phyloP scores from a whole-genome alignment of 2,888 invertebrate species.

The Neuroscelio doddi region DNA sequence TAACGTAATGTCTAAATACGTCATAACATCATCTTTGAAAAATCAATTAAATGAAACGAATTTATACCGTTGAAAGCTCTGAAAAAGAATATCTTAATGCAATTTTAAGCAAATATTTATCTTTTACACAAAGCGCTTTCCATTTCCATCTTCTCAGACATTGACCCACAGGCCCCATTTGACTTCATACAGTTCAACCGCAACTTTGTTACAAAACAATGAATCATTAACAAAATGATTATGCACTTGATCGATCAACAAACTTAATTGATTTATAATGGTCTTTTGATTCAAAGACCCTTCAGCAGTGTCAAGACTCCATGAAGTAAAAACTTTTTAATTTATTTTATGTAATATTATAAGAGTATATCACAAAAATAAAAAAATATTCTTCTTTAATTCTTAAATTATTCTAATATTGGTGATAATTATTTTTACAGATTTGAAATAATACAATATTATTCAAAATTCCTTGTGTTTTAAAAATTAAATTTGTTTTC shows the following conservation, averaged over 20 bases:
- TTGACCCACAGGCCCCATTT: conserved; percentile 43
- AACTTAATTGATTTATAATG: conserved; percentile 28
- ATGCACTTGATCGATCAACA: conserved; percentile 33
- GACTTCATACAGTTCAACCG: conserved; percentile 32
- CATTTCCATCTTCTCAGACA: conserved; percentile 44
- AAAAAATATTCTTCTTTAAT: no score
- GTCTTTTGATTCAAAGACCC: conserved; percentile 6
- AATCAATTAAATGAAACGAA: no score
- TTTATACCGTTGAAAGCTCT: no score
- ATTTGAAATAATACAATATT: no score
- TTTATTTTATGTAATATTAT: neutral
- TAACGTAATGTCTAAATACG: no score
- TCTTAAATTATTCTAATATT: no score
- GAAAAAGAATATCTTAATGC: conserved; percentile 11
- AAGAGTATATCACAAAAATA: no score
- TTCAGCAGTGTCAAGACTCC: neutral
- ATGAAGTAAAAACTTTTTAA: neutral
- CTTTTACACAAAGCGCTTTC: conserved; percentile 42
- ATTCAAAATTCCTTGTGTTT: no score
- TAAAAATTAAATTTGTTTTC: no score
- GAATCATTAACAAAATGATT: conserved; percentile 32
- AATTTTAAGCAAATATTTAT: conserved; percentile 24
- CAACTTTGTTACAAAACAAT: conserved; percentile 31
- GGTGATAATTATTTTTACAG: no score
- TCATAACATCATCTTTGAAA: no score